Conservation (phyloP, 2,113 vertebrate genomes). For the Pheucticus melanocephalus region DNA sequence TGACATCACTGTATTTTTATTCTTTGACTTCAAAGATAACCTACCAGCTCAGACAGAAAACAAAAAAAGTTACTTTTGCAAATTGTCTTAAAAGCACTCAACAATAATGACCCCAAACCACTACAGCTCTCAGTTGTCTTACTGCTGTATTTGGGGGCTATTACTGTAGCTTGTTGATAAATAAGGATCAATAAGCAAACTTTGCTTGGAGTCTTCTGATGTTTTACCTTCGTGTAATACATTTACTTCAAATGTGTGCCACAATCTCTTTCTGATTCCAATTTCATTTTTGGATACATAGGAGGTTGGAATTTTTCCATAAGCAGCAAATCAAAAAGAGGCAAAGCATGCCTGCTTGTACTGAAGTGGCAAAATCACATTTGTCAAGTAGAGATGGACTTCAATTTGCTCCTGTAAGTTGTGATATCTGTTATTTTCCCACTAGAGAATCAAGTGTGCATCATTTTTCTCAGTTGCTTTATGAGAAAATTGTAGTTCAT, state of each 20-base stretch:
- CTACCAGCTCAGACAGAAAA: neutral
- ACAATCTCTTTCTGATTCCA: neutral
- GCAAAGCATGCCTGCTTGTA: neutral
- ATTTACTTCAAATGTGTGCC: neutral
- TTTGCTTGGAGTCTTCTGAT: neutral
- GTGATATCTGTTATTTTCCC: neutral
- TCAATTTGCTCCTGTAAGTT: conserved; percentile 6
- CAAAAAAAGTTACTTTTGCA: conserved; percentile 1
- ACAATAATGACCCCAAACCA: neutral
- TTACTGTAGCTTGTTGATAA: neutral
- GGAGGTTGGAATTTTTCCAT: neutral
- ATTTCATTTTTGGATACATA: neutral
- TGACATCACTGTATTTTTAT: neutral
- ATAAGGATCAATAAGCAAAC: neutral
- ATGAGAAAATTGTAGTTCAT: neutral
- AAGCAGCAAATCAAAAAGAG: neutral
- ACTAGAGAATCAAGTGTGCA: neutral
- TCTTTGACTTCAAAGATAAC: neutral
- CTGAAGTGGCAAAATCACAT: neutral
- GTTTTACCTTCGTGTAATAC: neutral
- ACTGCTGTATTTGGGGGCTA: neutral
- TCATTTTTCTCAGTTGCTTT: neutral
- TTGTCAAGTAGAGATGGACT: conserved; percentile 7
- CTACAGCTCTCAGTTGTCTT: neutral
- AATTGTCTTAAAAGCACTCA: conserved; percentile 19